These are phyloP conservation scores for Sycophaga agraensis DNA, from an alignment of 1,140 invertebrate genomes.

Conservation along the genomic window DNA sequence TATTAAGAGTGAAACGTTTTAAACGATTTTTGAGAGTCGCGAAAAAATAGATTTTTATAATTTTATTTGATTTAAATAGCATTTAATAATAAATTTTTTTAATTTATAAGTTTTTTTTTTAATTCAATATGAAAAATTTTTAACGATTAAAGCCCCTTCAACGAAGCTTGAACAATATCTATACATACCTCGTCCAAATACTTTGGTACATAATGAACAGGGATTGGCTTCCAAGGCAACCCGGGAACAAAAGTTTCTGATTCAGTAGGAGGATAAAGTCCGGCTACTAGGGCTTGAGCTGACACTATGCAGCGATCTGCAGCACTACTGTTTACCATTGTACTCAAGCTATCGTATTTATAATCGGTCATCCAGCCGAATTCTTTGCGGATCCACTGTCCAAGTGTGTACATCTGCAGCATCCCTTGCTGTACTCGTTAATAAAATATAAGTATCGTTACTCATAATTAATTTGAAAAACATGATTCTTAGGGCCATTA, in stretches of 20 bases:
- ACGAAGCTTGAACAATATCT: no score
- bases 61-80: no score
- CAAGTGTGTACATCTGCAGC: conserved; percentile 74
- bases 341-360: conserved; percentile 62
- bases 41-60: no score
- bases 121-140: no score
- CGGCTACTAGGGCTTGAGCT: conserved; percentile 77
- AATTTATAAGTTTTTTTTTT: no score
- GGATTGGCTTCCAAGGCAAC: conserved; percentile 84
- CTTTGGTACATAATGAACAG: conserved; percentile 74
- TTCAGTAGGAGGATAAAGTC: conserved; percentile 74
- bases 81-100: not conserved
- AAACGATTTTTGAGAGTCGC: no score
- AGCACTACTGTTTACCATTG: conserved; percentile 79
- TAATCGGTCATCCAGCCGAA: conserved; percentile 70
- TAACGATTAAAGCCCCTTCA: no score
- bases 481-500: no score
- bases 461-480: no score
- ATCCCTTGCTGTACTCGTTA: conserved; percentile 69
- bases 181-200: conserved; percentile 67
- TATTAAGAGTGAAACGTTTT: no score
- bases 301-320: conserved; percentile 84
- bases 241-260: conserved; percentile 72
- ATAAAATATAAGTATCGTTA: no score
- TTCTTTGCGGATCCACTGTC: conserved; percentile 68